Evolutionary conservation across 2,113 vertebrate genomes (phyloP).

Genomic region (Cynoglossus semilaevis): DNA sequence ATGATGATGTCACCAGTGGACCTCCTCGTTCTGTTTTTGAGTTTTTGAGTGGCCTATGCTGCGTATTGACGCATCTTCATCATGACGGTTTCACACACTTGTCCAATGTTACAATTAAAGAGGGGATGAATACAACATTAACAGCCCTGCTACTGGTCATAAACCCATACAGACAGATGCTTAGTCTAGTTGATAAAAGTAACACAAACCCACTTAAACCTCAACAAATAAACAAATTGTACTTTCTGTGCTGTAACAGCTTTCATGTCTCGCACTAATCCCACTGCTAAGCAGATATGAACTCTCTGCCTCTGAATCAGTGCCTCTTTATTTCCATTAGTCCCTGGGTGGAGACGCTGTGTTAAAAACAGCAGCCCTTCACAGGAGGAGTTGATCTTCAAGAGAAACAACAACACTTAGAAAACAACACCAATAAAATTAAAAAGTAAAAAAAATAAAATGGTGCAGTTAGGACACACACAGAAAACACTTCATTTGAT

Average conservation of each 20-base stretch:
- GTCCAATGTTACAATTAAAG: constrained; percentile 48
- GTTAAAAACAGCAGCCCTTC: constrained; percentile 35
- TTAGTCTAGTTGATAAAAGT: no score
- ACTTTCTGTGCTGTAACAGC: constrained; percentile 3
- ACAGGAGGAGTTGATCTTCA: constrained; percentile 4
- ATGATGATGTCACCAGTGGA: no score
- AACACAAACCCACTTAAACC: no score
- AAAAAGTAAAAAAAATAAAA: no score
- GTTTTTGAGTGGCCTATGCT: not conserved
- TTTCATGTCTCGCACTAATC: constrained; percentile 50
- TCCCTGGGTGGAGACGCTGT: constrained; percentile 34
- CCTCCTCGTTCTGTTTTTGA: no score
- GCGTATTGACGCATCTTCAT: constrained; percentile 25
- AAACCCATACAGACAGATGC: constrained; percentile 14
- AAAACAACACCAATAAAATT: no score
- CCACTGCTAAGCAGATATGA: constrained; percentile 45
- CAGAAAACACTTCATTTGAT: not conserved
- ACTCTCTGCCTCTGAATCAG: constrained; percentile 56
- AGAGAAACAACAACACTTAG: constrained; percentile 10
- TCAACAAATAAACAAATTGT: no score
- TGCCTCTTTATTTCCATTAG: constrained; percentile 54
- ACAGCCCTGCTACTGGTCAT: constrained; percentile 31
- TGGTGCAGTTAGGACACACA: not conserved
- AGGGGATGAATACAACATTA: constrained; percentile 41
- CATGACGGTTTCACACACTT: constrained; percentile 45